These are phyloP conservation scores for Caenorhabditis angaria DNA, from an alignment of 2,888 invertebrate genomes.

Conservation along the genomic window DNA sequence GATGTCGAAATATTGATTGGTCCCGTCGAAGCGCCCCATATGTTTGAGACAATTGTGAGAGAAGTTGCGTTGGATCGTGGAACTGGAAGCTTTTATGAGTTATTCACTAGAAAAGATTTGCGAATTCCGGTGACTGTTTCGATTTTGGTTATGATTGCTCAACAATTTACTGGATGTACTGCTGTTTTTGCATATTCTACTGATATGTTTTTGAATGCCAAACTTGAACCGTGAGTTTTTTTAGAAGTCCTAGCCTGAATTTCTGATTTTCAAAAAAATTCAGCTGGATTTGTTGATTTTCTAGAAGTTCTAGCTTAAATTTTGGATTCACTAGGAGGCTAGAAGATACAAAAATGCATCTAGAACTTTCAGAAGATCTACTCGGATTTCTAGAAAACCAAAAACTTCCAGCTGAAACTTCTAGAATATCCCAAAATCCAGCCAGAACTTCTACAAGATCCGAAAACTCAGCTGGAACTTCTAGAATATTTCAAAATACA, in stretches of 20 bases:
- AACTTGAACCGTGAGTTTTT: constrained; percentile 54
- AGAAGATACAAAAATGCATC: no score
- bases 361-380: no score
- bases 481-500: no score
- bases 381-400: no score
- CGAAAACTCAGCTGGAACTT: no score
- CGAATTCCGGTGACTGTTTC: constrained; percentile 64
- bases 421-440: no score
- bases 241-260: no score
- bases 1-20: constrained; percentile 60
- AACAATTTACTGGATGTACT: constrained; percentile 70
- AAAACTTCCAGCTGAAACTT: no score
- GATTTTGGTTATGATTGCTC: constrained; percentile 72
- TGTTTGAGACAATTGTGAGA: constrained; percentile 61
- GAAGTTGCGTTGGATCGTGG: constrained; percentile 56
- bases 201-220: constrained; percentile 73
- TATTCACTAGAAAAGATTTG: constrained; percentile 62
- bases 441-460: no score
- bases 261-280: background rate
- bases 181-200: constrained; percentile 75
- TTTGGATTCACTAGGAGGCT: no score
- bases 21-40: constrained; percentile 53
- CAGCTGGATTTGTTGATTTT: no score
- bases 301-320: no score
- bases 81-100: constrained; percentile 60